Percentiles rank a stretch among this genome's conserved stretches.
Conservation (phyloP, 2,113 vertebrate genomes). For the Phrynosoma platyrhinos region DNA sequence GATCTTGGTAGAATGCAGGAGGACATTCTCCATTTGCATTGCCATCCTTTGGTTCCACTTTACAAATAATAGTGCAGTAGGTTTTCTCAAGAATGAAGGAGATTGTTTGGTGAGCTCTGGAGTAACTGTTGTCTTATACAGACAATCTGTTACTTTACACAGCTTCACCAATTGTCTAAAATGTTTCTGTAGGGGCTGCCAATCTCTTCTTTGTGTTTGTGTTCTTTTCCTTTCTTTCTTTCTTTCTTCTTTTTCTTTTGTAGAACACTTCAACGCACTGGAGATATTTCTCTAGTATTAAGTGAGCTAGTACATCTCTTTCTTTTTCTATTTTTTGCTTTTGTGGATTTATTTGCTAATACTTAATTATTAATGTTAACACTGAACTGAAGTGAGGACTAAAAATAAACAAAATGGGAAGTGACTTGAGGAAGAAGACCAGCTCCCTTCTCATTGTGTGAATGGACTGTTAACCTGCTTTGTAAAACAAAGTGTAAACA, state of each 20-base stretch:
- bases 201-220: too few relatives aligned
- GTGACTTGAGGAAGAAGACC: not conserved
- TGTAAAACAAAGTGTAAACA: not conserved
- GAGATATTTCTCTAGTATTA: too few relatives aligned
- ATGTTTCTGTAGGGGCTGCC: not conserved
- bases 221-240: too few relatives aligned
- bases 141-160: not conserved
- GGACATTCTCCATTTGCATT: not conserved
- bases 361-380: not conserved
- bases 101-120: not conserved
- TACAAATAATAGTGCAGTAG: not conserved
- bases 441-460: not conserved
- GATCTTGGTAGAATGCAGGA: not conserved
- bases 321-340: not conserved
- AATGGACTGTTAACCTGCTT: not conserved
- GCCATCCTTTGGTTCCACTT: not conserved
- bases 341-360: not conserved
- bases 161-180: not conserved
- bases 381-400: not conserved
- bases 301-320: not conserved
- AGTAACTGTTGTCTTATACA: too few relatives aligned
- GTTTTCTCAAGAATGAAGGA: not conserved
- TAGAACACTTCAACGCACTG: too few relatives aligned
- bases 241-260: too few relatives aligned
- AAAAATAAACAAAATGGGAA: not conserved